phyloP scores from a whole-genome alignment of 1,140 invertebrate genomes.

The Acyrthosiphon pisum region DNA sequence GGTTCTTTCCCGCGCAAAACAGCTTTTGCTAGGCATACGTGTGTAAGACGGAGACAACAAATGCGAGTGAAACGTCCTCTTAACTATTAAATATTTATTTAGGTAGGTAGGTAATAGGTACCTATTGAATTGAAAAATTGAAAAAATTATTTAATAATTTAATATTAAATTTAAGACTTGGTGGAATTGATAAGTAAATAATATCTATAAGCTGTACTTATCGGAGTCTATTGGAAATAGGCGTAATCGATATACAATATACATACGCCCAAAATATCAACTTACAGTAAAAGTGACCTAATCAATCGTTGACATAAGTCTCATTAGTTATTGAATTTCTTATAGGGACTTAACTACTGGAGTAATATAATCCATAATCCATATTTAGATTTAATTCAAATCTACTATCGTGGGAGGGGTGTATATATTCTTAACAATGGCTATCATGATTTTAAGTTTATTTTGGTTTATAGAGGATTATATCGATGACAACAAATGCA shows the following conservation, averaged over 20 bases:
- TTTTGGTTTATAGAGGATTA: conserved; percentile 44
- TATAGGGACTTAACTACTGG: not conserved
- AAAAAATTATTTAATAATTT: no score
- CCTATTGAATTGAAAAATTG: no score
- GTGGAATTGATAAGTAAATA: not conserved
- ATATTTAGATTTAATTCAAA: not conserved
- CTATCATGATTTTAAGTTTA: not conserved
- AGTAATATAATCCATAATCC: not conserved
- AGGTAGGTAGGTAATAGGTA: no score
- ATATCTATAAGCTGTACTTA: not conserved
- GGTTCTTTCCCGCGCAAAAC: no score
- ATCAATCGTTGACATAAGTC: not conserved
- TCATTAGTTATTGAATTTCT: not conserved
- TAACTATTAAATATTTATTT: no score
- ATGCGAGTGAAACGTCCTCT: no score
- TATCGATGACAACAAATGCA: conserved; percentile 38
- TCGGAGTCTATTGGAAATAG: not conserved
- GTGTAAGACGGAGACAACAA: no score
- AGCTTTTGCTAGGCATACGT: no score
- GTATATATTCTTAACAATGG: not conserved
- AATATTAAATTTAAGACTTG: no score
- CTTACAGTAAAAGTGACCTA: not conserved
- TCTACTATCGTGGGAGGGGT: not conserved
- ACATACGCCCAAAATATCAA: not conserved
- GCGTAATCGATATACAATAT: not conserved